Evolutionary conservation across 2,797 vertebrate species (phyloP), one percentile per base, ranked within the genome.

Genomic region (Phoeniculus purpureus): DNA sequence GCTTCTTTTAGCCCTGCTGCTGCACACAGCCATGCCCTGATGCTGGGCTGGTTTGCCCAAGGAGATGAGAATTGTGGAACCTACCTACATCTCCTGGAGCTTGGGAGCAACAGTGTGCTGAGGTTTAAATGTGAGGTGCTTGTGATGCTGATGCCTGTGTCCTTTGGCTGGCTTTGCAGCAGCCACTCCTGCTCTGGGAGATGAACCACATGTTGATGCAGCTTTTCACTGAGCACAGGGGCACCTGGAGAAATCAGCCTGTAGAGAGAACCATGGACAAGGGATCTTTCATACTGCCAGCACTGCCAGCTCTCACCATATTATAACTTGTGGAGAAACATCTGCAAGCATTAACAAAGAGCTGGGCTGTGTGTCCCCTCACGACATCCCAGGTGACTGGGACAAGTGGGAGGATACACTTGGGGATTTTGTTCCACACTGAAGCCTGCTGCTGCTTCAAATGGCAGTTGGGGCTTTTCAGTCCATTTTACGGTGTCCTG

Each of bases 311-410:
- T 91, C 31, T 81, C 22, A 14, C 6, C 20, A 17, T 56, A 27
- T 4, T 66, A 45, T 56, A 29, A 27, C n/a, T 73, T 84, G 22
- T 9, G 25, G 71, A 88, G 45, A 43, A 59, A n/a, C 23, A 27
- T 37, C 50, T 60, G 45, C 21, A 84, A 67, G 64, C 60, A 14
- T 43, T 79, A 56, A 56, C 1, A 3, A 34, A 66, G 70, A 32
- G 20, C 10, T 23, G 10, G 51, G 66, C 47, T 78, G 43, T 1
- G 0, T 75, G 37, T 32, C 47, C 51, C 37, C 60, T 72, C 85
- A 51, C 43, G 43, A 34, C 0, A 2, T 68, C 21, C 55, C 45
- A 66, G 7, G 31, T 78, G 59, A 40, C 18, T 0, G 0, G 60
- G 40, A 1, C 43, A 67, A 55, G 34, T 40, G 31, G 26, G 40